Base-by-base conservation (phyloP, 2,113 vertebrate species). In the Reinhardtius hippoglossoides region DNA sequence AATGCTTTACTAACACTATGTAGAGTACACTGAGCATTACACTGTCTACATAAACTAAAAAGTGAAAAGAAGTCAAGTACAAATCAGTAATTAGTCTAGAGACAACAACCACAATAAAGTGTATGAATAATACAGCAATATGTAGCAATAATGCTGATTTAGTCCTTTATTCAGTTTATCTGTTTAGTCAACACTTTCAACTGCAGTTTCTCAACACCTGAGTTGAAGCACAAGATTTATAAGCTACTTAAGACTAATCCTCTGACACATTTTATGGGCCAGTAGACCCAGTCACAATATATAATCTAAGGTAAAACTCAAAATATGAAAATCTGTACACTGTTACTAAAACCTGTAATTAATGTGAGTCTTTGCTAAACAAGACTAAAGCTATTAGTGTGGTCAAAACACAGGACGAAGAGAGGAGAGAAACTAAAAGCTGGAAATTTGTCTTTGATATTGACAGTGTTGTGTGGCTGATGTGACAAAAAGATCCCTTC, bases 181-280 rank as follows among this genome's bases (percentile, higher is more conserved):
- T 54, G 44, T 64, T 50, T 54, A 20, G 7, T 35, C 16, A 16
- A 12, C 21, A 65, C 2, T 35, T 44, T 12, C 35, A 63, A 44
- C 18, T 26, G 1, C 21, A 9, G 4, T 13, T 27, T 37, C 20
- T 65, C n/a, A 42, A 23, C 26, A 23, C n/a, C 18, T 2, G 24
- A 18, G 3, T 35, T 15, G 5, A 66, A 66, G 66, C 16, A n/a
- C 13, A 71, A 4, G 9, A 56, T 74, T 52, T 50, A 58, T 42
- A 72, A 67, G 26, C 46, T 10, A 60, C 46, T 50, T 8, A 42
- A 44, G 20, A 21, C 16, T 70, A 69, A 73, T 78, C 46, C 73
- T 71, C 14, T 72, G 16, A 61, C 16, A 64, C 52, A 65, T 9
- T 15, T 52, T 52, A 52, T 4, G 12, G 31, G 9, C 21, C 7